A percentile compares a stretch with the other conserved stretches of the same genome.
phyloP scores from a whole-genome alignment of 2,797 vertebrate genomes.

The Sciurus vulgaris region DNA sequence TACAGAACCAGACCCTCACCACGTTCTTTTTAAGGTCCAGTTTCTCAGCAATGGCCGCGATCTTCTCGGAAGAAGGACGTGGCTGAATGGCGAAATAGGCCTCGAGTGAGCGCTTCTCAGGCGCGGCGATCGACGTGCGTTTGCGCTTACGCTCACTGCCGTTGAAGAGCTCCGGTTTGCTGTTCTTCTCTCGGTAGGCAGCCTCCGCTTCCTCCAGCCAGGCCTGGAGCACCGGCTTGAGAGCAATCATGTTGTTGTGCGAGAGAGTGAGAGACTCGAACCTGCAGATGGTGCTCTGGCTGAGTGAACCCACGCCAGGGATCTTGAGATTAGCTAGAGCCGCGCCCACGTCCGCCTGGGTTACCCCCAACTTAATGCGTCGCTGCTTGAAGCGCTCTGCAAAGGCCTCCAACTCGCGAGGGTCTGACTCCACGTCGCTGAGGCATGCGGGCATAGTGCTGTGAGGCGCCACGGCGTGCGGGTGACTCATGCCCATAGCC shows the following conservation, averaged over 20 bases:
- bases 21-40: slow-evolving; percentile 97
- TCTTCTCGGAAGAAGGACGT: slow-evolving; percentile 95
- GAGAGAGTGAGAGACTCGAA: slow-evolving; percentile 97
- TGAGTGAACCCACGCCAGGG: slow-evolving; percentile 96
- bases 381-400: slow-evolving; percentile 96
- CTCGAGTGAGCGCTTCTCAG: slow-evolving; percentile 96
- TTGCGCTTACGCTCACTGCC: slow-evolving; percentile 94
- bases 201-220: slow-evolving; percentile 97
- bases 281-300: slow-evolving; percentile 98
- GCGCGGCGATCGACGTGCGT: slow-evolving; percentile 96
- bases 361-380: slow-evolving; percentile 95
- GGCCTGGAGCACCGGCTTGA: slow-evolving; percentile 95
- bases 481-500: slow-evolving; percentile 93
- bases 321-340: slow-evolving; percentile 95
- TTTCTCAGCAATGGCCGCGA: slow-evolving; percentile 95
- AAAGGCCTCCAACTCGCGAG: slow-evolving; percentile 96
- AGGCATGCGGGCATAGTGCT: slow-evolving; percentile 90
- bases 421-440: slow-evolving; percentile 94
- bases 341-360: slow-evolving; percentile 95
- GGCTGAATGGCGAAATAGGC: slow-evolving; percentile 97
- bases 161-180: slow-evolving; percentile 92
- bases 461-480: slow-evolving; percentile 91
- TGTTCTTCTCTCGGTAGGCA: slow-evolving; percentile 92
- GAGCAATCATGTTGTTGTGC: slow-evolving; percentile 99
- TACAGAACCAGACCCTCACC: slow-evolving; percentile 97